phyloP scores from a whole-genome alignment of 92 coral and sea anemone genomes.

The Desmophyllum pertusum region DNA sequence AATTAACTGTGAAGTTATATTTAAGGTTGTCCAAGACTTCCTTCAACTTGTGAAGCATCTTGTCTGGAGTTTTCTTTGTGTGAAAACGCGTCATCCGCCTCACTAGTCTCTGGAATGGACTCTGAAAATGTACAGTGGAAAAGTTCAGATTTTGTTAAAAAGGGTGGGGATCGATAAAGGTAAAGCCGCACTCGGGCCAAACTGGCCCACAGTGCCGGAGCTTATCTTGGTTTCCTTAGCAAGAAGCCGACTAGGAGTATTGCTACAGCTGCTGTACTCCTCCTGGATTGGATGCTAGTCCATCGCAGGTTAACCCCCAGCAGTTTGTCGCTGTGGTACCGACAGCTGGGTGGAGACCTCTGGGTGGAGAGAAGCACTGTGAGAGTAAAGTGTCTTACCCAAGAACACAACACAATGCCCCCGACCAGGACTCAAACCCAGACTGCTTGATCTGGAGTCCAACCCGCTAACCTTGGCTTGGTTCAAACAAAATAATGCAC shows the following conservation, averaged over 20 bases:
- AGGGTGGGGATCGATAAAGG: too few species aligned
- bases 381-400: too few species aligned
- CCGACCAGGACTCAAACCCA: neutral
- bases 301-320: neutral
- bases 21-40: slow-evolving; percentile 79
- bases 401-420: neutral
- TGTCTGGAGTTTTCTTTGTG: slow-evolving; percentile 81
- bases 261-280: too few species aligned
- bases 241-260: too few species aligned
- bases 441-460: neutral
- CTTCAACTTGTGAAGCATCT: slow-evolving; percentile 72
- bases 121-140: slow-evolving; percentile 46
- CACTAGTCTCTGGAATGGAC: slow-evolving; percentile 94
- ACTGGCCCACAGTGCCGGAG: too few species aligned
- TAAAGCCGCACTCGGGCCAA: too few species aligned
- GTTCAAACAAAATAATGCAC: neutral
- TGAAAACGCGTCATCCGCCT: slow-evolving; percentile 96
- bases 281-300: neutral
- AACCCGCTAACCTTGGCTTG: neutral
- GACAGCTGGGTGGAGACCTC: too few species aligned
- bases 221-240: too few species aligned
- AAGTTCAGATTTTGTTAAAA: neutral
- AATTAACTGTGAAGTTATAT: slow-evolving; percentile 78
- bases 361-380: too few species aligned
- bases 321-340: too few species aligned